These are phyloP conservation scores for Phocides pigmalion DNA, from an alignment of 1,140 invertebrate genomes.

Conservation along the genomic window DNA sequence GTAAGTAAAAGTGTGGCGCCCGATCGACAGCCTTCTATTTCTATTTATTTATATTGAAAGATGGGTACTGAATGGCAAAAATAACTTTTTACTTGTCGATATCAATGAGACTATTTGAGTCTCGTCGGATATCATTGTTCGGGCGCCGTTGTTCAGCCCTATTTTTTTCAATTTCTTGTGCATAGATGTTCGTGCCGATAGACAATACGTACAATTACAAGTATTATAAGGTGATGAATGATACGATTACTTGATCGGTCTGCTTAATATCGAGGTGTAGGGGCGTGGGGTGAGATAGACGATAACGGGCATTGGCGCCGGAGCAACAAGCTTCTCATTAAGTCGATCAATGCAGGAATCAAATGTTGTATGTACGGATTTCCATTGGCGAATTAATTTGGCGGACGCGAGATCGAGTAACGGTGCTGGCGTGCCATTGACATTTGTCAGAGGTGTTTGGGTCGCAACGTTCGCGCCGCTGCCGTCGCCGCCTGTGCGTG, in stretches of 20 bases:
- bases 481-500: slow-evolving; percentile 40
- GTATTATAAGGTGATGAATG: slow-evolving; percentile 52
- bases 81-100: slow-evolving; percentile 48
- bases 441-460: slow-evolving; percentile 74
- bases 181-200: slow-evolving; percentile 49
- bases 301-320: slow-evolving; percentile 66
- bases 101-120: slow-evolving; percentile 49
- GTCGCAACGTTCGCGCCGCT: slow-evolving; percentile 40
- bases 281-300: slow-evolving; percentile 55
- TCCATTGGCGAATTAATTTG: slow-evolving; percentile 80
- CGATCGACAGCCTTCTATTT: slow-evolving; percentile 58
- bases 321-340: slow-evolving; percentile 72
- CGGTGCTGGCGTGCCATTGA: slow-evolving; percentile 80
- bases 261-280: slow-evolving; percentile 40
- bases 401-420: slow-evolving; percentile 77
- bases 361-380: slow-evolving; percentile 69
- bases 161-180: slow-evolving; percentile 56
- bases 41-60: slow-evolving; percentile 59
- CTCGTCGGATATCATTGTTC: slow-evolving; percentile 37
- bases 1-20: slow-evolving; percentile 72
- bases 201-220: slow-evolving; percentile 43
- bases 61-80: slow-evolving; percentile 55
- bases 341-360: slow-evolving; percentile 66
- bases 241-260: slow-evolving; percentile 56
- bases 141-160: slow-evolving; percentile 29